phyloP scores from a whole-genome alignment of 2,888 invertebrate species.

The Hermaeophaga mercurialis region DNA sequence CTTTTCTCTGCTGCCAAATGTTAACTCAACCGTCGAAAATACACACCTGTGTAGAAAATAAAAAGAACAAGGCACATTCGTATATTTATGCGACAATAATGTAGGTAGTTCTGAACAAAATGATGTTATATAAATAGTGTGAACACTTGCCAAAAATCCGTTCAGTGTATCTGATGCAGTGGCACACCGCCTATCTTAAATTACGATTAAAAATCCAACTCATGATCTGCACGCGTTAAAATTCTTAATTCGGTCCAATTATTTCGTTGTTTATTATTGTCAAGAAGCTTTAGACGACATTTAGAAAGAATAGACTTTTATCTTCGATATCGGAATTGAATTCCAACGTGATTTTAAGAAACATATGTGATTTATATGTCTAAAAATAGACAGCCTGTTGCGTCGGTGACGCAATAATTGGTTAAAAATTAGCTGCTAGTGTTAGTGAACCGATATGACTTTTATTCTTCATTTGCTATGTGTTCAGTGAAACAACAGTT shows the following conservation, averaged over 20 bases:
- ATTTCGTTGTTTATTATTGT: slow-evolving; percentile 12
- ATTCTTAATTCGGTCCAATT: not conserved
- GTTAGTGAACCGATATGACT: slow-evolving; percentile 24
- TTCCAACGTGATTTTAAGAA: not conserved
- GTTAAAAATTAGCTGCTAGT: slow-evolving; percentile 7
- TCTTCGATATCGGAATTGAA: no score
- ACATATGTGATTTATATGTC: slow-evolving; percentile 16
- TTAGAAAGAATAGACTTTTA: no score
- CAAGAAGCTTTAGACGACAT: no score
- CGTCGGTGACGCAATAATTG: slow-evolving; percentile 26
- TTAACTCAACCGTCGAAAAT: not conserved
- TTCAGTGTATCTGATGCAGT: slow-evolving; percentile 26
- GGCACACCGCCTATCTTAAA: slow-evolving; percentile 9
- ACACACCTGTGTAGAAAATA: slow-evolving; percentile 19
- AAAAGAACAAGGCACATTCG: slow-evolving; percentile 16
- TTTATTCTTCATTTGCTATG: slow-evolving; percentile 14
- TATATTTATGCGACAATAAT: slow-evolving; percentile 25
- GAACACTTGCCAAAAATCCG: slow-evolving; percentile 31
- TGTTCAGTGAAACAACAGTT: not conserved
- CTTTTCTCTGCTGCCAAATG: not conserved
- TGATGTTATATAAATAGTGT: slow-evolving; percentile 35
- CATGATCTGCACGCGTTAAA: not conserved
- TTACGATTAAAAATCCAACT: not conserved
- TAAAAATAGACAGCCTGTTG: slow-evolving; percentile 35
- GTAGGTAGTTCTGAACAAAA: slow-evolving; percentile 25